phyloP scores from a whole-genome alignment of 1,140 invertebrate genomes.

The Lasioglossum albipes region DNA sequence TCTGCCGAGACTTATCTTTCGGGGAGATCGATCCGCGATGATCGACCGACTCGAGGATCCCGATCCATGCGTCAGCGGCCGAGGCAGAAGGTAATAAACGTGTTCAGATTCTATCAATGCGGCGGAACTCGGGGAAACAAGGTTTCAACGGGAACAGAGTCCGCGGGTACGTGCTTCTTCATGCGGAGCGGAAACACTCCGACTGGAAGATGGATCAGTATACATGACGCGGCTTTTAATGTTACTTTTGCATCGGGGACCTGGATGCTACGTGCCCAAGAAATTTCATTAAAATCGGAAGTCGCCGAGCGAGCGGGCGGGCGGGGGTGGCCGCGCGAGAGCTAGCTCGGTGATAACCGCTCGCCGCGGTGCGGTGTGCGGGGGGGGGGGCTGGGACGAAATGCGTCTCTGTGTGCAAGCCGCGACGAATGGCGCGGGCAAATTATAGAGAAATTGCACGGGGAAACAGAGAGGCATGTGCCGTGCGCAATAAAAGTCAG shows the following conservation, averaged over 20 bases:
- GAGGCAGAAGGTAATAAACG: neutral
- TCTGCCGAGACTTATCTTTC: too few species aligned
- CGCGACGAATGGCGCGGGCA: neutral
- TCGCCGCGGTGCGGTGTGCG: too few species aligned
- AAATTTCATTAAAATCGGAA: conserved; percentile 22
- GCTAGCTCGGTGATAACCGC: neutral
- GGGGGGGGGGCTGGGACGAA: too few species aligned
- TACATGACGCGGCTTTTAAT: neutral
- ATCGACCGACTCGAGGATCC: too few species aligned
- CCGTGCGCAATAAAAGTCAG: conserved; percentile 33
- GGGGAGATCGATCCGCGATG: too few species aligned
- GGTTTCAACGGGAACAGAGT: neutral
- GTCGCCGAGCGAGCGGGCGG: neutral
- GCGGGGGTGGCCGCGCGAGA: too few species aligned
- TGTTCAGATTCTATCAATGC: neutral
- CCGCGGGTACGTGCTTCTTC: neutral
- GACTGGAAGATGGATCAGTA: neutral
- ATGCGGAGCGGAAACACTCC: neutral
- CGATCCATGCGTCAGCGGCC: too few species aligned
- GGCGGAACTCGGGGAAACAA: neutral
- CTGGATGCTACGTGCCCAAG: neutral
- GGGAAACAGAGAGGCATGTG: conserved; percentile 20
- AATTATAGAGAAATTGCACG: conserved; percentile 32
- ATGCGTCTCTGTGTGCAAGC: too few species aligned
- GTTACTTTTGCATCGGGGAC: neutral